These are phyloP conservation scores for Pitta sordida DNA, from an alignment of 2,113 vertebrate genomes.

Conservation along the genomic window DNA sequence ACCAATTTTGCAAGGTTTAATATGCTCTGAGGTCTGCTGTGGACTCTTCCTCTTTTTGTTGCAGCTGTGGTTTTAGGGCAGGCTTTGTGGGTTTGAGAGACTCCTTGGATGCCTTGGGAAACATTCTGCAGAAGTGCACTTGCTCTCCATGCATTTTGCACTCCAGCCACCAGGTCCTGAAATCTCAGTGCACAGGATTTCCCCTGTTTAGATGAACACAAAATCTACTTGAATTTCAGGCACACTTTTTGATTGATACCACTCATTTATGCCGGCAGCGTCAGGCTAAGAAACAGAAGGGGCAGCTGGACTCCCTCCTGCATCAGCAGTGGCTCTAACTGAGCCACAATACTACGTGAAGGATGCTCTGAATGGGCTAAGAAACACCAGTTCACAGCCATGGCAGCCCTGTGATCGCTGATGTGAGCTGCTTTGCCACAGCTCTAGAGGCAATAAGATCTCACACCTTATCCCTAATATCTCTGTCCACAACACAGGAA, in stretches of 20 bases:
- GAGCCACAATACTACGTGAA: not conserved
- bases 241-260: not conserved
- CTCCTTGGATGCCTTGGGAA: conserved; percentile 65
- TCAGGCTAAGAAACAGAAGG: not conserved
- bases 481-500: not conserved
- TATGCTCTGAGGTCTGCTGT: conserved; percentile 18
- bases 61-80: conserved; percentile 61
- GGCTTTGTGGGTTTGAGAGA: conserved; percentile 58
- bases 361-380: not conserved
- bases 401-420: not conserved
- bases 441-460: not conserved
- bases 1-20: conserved; percentile 40
- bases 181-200: conserved; percentile 27
- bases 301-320: not conserved
- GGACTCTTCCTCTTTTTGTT: conserved; percentile 63
- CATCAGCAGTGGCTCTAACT: not conserved
- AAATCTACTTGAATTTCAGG: not conserved
- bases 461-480: not conserved
- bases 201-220: not conserved
- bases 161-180: conserved; percentile 50
- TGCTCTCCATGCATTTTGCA: conserved; percentile 4
- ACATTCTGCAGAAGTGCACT: conserved; percentile 29
- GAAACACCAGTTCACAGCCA: not conserved
- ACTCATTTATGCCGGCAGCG: not conserved
- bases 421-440: not conserved